Conservation (phyloP, 2,113 vertebrate species). For the Daboia siamensis region DNA sequence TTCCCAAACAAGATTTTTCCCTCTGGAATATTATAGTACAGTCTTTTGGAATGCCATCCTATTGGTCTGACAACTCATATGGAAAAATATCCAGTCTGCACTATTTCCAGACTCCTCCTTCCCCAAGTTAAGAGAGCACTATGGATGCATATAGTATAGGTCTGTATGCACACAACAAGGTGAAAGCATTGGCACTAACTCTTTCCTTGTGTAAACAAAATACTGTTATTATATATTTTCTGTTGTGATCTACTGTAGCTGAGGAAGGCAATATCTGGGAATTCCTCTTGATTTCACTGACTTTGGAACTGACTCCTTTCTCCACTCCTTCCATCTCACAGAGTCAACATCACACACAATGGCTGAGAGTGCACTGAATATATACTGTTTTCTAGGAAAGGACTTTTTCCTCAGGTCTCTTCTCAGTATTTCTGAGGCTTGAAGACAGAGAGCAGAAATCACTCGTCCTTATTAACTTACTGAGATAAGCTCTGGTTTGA, state of each 20-base stretch:
- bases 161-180: background rate
- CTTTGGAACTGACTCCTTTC: background rate
- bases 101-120: background rate
- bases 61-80: background rate
- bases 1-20: too few relatives aligned
- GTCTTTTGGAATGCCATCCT: background rate
- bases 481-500: background rate
- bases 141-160: background rate
- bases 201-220: background rate
- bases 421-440: background rate
- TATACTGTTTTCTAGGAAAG: background rate
- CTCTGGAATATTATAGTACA: background rate
- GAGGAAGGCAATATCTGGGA: background rate
- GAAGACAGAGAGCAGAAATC: background rate
- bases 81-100: background rate
- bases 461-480: background rate
- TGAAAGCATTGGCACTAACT: background rate
- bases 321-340: background rate
- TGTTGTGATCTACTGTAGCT: background rate
- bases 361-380: background rate
- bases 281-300: too few relatives aligned
- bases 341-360: background rate
- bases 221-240: background rate
- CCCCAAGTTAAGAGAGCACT: background rate
- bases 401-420: too few relatives aligned